Evolutionary conservation across 1,140 invertebrate species (phyloP), one percentile per base, ranked within the genome.

Genomic region (Pogonognathellus flavescens): DNA sequence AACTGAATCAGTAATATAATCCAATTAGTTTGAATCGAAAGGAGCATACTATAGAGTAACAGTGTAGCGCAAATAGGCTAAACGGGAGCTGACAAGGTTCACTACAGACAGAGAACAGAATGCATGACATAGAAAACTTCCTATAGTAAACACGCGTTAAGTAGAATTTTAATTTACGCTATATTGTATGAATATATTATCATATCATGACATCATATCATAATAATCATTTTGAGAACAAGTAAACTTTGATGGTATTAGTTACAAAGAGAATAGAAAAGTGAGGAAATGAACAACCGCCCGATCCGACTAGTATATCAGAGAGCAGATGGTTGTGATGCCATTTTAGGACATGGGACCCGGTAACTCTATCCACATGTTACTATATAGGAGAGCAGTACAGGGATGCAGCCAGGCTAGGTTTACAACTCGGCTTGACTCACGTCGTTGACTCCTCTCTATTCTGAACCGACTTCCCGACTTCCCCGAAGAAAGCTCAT

Each of bases 281-380:
- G 41, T 49, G 80, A 53, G 50, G 55, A 52, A 7, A 55, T 81
- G 50, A 81, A 66, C 62, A 66, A 66, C 62, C 62, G 25, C 62
- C 62, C n/a, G 80, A 53, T 10, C 25, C 50, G 55, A 81, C 18
- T 55, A 81, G 18, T 81, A 52, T 52, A 81, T 81, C 50, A 89
- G 82, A 87, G 62, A 41, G 86, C 81, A 70, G 59, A 87, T 86
- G 80, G 70, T 82, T 82, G 53, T 91, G 92, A 91, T 92, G 91
- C 93, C 93, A 93, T 93, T 93, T 93, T 93, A 93, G 93, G 93
- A 92, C 92, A 93, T 93, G 91, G 92, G 87, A 20, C 87, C 70
- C 82, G 84, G 88, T 89, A 89, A 89, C 88, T 87, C 85, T 80
- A 89, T 88, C 86, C 87, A 87, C 49, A 86, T 50, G 55, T 57